A percentile compares a stretch with the other conserved stretches of the same genome.
Evolutionary conservation across 2,797 vertebrate species (phyloP).

Genomic region (Cephalopachus bancanus): DNA sequence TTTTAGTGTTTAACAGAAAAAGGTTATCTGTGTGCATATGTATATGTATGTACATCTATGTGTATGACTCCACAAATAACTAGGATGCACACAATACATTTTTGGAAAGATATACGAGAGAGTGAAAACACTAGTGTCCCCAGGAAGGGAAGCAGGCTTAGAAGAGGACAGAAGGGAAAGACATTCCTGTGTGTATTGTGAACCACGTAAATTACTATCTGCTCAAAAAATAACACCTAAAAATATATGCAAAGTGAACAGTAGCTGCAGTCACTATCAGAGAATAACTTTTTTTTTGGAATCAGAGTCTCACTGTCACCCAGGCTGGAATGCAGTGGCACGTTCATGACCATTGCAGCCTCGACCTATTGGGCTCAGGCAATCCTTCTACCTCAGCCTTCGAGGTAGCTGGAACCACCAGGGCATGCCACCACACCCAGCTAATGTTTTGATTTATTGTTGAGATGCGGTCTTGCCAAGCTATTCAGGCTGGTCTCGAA

Average conservation of each 20-base stretch:
- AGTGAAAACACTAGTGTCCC: neutral
- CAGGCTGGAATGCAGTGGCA: too few species aligned
- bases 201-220: neutral
- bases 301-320: too few species aligned
- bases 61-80: neutral
- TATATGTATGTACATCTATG: fast-evolving
- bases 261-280: neutral
- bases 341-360: too few species aligned
- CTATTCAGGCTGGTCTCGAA: too few species aligned
- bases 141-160: neutral
- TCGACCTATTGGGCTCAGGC: too few species aligned
- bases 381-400: too few species aligned
- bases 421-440: too few species aligned
- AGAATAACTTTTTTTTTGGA: neutral
- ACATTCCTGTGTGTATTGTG: neutral
- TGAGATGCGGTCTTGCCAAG: too few species aligned
- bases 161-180: neutral
- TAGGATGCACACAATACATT: neutral
- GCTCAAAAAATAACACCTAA: neutral
- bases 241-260: neutral
- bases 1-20: neutral
- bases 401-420: too few species aligned
- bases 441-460: too few species aligned
- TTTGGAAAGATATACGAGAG: slow-evolving; percentile 12
- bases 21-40: neutral